These are phyloP conservation scores for Coleophora deauratella DNA, from an alignment of 2,888 invertebrate genomes.

Conservation along the genomic window DNA sequence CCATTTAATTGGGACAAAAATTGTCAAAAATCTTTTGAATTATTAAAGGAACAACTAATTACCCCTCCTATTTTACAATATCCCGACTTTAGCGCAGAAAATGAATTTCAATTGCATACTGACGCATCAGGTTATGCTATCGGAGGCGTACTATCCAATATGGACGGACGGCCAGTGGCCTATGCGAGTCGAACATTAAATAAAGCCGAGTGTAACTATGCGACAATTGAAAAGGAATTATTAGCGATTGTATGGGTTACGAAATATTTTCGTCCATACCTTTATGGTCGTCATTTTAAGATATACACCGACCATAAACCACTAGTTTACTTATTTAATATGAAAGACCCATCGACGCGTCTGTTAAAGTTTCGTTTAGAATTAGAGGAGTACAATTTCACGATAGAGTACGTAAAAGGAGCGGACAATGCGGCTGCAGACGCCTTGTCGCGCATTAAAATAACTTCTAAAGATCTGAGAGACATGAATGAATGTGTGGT, in stretches of 20 bases:
- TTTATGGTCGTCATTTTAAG: too few relatives aligned
- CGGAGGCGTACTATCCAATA: conserved; percentile 9
- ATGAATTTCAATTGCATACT: too few relatives aligned
- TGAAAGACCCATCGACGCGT: conserved; percentile 12
- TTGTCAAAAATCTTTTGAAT: conserved; percentile 10
- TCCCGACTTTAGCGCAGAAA: conserved; percentile 9
- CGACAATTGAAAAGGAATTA: conserved; percentile 2
- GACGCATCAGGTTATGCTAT: too few relatives aligned
- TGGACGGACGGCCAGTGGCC: conserved; percentile 4
- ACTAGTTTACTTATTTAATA: conserved; percentile 12
- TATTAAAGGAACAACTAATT: conserved; percentile 5
- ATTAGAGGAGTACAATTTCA: conserved; percentile 9
- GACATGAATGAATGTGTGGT: too few relatives aligned
- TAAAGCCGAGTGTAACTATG: conserved; percentile 2
- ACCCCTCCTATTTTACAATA: conserved; percentile 12
- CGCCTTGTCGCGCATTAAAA: conserved; percentile 9
- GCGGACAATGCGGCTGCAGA: conserved; percentile 10
- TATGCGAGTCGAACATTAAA: conserved; percentile 4
- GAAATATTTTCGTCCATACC: too few relatives aligned
- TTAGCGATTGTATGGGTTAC: too few relatives aligned
- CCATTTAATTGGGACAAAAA: conserved; percentile 7
- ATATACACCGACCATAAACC: too few relatives aligned
- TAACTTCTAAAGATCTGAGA: conserved; percentile 10
- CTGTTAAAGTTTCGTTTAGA: conserved; percentile 12
- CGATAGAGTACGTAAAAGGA: conserved; percentile 11